Evolutionary conservation across 2,113 vertebrate species (phyloP), one percentile per base, ranked within the genome.

Genomic region (Agapornis roseicollis): DNA sequence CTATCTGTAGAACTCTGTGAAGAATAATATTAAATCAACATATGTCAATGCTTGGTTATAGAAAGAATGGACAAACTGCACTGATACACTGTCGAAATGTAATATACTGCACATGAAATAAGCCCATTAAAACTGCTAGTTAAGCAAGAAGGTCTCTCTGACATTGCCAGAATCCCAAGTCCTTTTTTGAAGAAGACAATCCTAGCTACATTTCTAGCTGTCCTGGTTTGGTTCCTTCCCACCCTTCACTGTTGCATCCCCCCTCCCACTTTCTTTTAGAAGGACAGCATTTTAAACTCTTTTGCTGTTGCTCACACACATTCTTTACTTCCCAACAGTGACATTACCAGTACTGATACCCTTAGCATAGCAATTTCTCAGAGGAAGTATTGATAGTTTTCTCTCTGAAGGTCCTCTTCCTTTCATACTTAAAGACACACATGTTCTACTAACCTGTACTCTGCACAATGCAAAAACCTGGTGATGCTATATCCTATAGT

Each of bases 1-100:
- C 33, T 88, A 41, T 80, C 68, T 88, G 88, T 82, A 93, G 88
- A 90, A 60, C 41, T 97, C 80, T 80, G 89, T 0, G 2, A 66
- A 85, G 66, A 93, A 69, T 44, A 90, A 46, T 82, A 72, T 50
- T 73, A 89, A 96, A 91, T 94, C 87, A 93, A 82, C 46, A n/a
- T 42, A 20, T 29, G 63, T 35, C 81, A 79, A 19, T 82, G 70
- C 52, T 76, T 69, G 37, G 46, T 80, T 39, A n/a, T 29, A 56
- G 61, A 73, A 73, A 72, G 44, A 90, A 52, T 12, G 33, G 71
- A 29, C 19, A 27, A 19, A 6, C 27, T 65, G 29, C 39, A n/a
- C 24, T 60, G 64, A 81, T 72, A 71, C 19, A 35, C 27, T 88
- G 37, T 33, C 35, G 50, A 44, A 64, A 69, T 33, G 14, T 33